Evolutionary conservation across 2,797 vertebrate species (phyloP).

Genomic region (Pristis pectinata): DNA sequence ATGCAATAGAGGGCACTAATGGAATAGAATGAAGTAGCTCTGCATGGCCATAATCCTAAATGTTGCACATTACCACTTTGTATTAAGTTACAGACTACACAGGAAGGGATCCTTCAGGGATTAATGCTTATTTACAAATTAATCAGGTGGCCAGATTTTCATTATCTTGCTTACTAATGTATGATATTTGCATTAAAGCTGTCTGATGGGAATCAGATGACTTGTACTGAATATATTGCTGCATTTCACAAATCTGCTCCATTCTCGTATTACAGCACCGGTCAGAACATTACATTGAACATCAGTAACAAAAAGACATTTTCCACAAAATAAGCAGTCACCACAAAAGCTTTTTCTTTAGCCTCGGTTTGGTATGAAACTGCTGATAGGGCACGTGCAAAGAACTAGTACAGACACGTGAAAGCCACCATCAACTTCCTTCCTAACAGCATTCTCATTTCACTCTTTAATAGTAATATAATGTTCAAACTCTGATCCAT

Average conservation of each 20-base stretch:
- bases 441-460: background rate
- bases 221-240: background rate
- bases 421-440: background rate
- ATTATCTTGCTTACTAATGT: constrained; percentile 26
- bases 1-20: background rate
- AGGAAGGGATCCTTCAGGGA: background rate
- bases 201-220: constrained; percentile 26
- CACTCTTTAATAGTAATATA: constrained; percentile 1
- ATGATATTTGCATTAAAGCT: background rate
- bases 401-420: background rate
- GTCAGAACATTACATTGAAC: constrained; percentile 1
- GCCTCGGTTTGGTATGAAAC: background rate
- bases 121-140: constrained; percentile 15
- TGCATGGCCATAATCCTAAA: background rate
- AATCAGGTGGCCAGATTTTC: constrained; percentile 21
- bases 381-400: constrained; percentile 13
- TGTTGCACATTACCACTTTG: constrained; percentile 5
- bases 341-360: constrained; percentile 30
- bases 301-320: constrained; percentile 32
- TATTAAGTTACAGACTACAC: background rate
- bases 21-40: background rate
- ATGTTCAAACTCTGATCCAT: background rate
- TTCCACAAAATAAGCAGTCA: constrained; percentile 31
- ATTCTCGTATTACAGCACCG: background rate
- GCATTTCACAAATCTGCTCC: background rate